A percentile compares a stretch with the other conserved stretches of the same genome.
phyloP scores from a whole-genome alignment of 2,888 invertebrate genomes.

The Drepana falcataria region DNA sequence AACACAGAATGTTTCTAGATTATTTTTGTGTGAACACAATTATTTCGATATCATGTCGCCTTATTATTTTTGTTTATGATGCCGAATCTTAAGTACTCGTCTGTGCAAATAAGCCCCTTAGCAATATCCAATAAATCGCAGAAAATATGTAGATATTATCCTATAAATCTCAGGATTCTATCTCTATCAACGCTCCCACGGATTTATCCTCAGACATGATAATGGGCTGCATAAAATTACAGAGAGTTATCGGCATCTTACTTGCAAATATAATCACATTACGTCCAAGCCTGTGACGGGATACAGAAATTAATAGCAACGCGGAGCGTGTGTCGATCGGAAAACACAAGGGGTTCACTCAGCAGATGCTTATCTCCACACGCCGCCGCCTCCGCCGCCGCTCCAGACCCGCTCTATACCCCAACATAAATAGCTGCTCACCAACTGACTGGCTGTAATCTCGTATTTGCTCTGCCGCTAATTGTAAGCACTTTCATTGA shows the following conservation, averaged over 20 bases:
- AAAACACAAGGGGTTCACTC: constrained; percentile 72
- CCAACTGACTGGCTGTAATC: constrained; percentile 23
- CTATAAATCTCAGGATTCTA: constrained; percentile 23
- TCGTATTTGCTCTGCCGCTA: background rate
- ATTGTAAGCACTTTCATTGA: background rate
- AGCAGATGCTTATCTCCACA: constrained; percentile 76
- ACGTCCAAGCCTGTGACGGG: constrained; percentile 69
- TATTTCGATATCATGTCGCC: too few species aligned
- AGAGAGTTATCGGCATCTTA: constrained; percentile 55
- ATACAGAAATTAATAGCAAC: constrained; percentile 74
- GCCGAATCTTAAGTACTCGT: too few species aligned
- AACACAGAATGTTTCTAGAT: too few species aligned
- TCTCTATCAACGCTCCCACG: constrained; percentile 33
- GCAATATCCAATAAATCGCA: background rate
- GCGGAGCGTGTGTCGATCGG: constrained; percentile 61
- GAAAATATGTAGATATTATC: constrained; percentile 7
- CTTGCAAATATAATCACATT: constrained; percentile 76
- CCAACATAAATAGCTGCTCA: constrained; percentile 35
- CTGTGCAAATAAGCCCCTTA: background rate
- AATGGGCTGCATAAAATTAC: constrained; percentile 48
- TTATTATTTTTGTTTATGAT: too few species aligned
- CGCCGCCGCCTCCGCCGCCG: constrained; percentile 40
- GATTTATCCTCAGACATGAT: constrained; percentile 39
- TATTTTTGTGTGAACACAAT: too few species aligned
- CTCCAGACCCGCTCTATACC: constrained; percentile 29